A percentile compares a stretch with the other conserved stretches of the same genome.
Conservation (phyloP, 1,140 invertebrate genomes). For the Drosophila tristis region DNA sequence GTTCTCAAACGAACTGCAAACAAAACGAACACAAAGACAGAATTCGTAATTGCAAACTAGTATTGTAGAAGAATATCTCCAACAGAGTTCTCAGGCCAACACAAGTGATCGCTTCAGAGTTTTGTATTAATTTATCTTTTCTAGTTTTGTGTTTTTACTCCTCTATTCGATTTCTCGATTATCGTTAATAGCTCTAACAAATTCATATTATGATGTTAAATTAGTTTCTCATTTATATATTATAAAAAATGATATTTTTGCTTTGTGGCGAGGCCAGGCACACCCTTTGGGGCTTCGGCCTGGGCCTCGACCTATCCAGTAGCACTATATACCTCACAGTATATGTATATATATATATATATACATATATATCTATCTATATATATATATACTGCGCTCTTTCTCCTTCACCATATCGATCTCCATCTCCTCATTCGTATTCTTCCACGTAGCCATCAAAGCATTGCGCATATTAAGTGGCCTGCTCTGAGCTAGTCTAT, state of each 20-base stretch:
- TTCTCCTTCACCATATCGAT: no score
- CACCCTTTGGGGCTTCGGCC: constrained; percentile 54
- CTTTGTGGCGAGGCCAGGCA: constrained; percentile 55
- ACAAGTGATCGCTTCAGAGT: constrained; percentile 54
- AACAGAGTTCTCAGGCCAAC: constrained; percentile 46
- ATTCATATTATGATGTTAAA: constrained; percentile 64
- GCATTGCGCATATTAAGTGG: constrained; percentile 44
- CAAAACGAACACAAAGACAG: constrained; percentile 7
- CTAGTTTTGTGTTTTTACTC: constrained; percentile 38
- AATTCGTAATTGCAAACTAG: constrained; percentile 31
- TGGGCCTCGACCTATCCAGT: constrained; percentile 42
- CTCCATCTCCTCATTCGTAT: no score
- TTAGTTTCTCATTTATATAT: constrained; percentile 57
- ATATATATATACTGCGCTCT: no score
- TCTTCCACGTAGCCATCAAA: constrained; percentile 27
- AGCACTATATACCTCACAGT: background rate
- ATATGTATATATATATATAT: background rate
- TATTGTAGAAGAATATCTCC: constrained; percentile 29
- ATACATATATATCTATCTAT: no score
- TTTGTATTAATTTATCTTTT: constrained; percentile 35
- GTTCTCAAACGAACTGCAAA: no score
- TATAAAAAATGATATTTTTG: constrained; percentile 76
- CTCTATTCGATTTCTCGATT: constrained; percentile 42
- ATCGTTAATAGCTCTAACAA: constrained; percentile 67
- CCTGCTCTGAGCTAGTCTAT: constrained; percentile 34